These are phyloP conservation scores for Pelosia muscerda DNA, from an alignment of 2,888 invertebrate species.

Conservation along the genomic window DNA sequence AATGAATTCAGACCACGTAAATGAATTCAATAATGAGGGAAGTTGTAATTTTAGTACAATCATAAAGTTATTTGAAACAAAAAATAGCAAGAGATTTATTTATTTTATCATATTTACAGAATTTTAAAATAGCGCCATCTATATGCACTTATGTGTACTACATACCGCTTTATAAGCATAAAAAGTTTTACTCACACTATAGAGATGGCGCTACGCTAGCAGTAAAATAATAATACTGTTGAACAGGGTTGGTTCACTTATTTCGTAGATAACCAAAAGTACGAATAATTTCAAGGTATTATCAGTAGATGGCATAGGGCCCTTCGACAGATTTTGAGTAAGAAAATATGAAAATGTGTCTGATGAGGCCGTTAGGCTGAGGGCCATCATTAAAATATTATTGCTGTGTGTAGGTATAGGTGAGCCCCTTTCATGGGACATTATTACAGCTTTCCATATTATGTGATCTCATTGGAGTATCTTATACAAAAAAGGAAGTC, in stretches of 20 bases:
- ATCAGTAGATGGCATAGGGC: not conserved
- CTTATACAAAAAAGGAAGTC: not conserved
- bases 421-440: not conserved
- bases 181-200: not conserved
- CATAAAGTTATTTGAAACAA: too few species aligned
- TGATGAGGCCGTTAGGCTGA: too few species aligned
- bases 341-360: too few species aligned
- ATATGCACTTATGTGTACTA: not conserved
- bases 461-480: too few species aligned
- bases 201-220: not conserved
- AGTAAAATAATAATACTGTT: not conserved
- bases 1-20: too few species aligned
- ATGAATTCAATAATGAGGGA: too few species aligned
- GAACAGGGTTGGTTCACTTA: not conserved
- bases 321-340: not conserved
- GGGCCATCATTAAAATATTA: too few species aligned
- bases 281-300: not conserved
- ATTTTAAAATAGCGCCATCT: not conserved
- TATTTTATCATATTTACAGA: not conserved
- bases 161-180: not conserved
- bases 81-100: too few species aligned
- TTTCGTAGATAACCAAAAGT: not conserved
- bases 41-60: too few species aligned
- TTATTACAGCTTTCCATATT: not conserved
- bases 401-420: too few species aligned